phyloP scores from a whole-genome alignment of 92 coral and sea anemone genomes.

The Zoanthus sociatus region DNA sequence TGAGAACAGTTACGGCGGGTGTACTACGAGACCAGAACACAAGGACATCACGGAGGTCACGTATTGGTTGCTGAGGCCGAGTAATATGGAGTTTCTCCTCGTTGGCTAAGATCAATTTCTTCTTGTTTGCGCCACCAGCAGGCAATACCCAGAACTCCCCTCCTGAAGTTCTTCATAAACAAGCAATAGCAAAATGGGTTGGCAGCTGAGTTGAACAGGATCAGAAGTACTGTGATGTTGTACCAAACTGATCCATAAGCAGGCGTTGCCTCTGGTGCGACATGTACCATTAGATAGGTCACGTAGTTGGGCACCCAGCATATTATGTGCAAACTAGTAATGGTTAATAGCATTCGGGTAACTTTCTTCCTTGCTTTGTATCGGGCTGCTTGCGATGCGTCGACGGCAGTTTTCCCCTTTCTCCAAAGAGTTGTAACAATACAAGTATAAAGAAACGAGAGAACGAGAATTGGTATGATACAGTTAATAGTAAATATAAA shows the following conservation, averaged over 20 bases:
- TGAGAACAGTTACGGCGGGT: too few relatives aligned
- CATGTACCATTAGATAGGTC: constrained; percentile 70
- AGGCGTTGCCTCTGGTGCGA: constrained; percentile 59
- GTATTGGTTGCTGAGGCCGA: too few relatives aligned
- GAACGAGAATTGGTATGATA: constrained; percentile 59
- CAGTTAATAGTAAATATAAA: constrained; percentile 50
- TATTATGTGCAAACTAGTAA: constrained; percentile 68
- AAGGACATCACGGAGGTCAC: too few relatives aligned
- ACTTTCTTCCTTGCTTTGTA: constrained; percentile 77
- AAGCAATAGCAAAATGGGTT: constrained; percentile 80
- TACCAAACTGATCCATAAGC: constrained; percentile 79
- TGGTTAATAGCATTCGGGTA: constrained; percentile 70
- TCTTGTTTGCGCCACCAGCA: constrained; percentile 6
- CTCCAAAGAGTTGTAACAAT: constrained; percentile 72
- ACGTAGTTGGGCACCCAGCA: constrained; percentile 88
- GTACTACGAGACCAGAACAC: too few relatives aligned
- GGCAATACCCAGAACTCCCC: constrained; percentile 38
- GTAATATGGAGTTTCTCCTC: too few relatives aligned
- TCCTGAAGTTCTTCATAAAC: constrained; percentile 77
- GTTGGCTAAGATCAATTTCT: too few relatives aligned
- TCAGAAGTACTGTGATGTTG: constrained; percentile 77
- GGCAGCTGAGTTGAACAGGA: constrained; percentile 79
- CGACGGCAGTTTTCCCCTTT: constrained; percentile 57
- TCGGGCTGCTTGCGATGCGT: constrained; percentile 69
- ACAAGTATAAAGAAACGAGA: constrained; percentile 66